Percentiles rank a stretch among this genome's conserved stretches.
Conservation (phyloP, 2,797 vertebrate genomes). For the Microhierax caerulescens region DNA sequence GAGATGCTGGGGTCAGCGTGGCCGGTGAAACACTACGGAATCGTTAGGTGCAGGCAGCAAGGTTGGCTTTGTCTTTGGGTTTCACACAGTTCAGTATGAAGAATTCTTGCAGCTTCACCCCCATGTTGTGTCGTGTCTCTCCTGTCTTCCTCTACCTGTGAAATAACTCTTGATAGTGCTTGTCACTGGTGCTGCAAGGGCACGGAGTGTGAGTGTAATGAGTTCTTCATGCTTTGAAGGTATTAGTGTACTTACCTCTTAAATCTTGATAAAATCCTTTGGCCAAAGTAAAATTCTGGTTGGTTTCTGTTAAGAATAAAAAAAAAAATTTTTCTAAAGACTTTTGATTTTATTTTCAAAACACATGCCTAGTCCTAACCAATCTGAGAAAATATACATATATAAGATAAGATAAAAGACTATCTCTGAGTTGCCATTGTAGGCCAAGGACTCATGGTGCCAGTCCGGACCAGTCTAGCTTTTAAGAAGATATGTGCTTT, state of each 20-base stretch:
- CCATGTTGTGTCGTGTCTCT: background rate
- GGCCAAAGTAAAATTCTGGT: slow-evolving; percentile 20
- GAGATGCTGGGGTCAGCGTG: background rate
- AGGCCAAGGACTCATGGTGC: slow-evolving; percentile 59
- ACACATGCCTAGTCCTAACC: slow-evolving; percentile 31
- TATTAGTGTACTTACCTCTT: slow-evolving; percentile 40
- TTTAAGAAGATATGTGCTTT: slow-evolving; percentile 49
- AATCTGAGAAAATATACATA: slow-evolving; percentile 42
- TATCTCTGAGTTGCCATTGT: slow-evolving; percentile 48
- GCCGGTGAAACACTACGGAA: background rate
- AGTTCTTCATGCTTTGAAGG: slow-evolving; percentile 32
- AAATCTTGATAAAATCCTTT: slow-evolving; percentile 59
- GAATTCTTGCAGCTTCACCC: slow-evolving; percentile 12
- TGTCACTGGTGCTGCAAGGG: background rate
- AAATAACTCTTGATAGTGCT: slow-evolving; percentile 4
- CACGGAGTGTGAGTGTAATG: background rate
- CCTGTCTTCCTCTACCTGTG: background rate
- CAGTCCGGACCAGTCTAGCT: slow-evolving; percentile 46
- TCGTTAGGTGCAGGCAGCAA: background rate
- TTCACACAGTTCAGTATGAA: background rate
- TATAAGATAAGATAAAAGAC: slow-evolving; percentile 23
- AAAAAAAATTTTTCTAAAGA: slow-evolving; percentile 43
- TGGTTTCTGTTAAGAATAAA: slow-evolving; percentile 39
- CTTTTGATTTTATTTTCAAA: slow-evolving; percentile 55
- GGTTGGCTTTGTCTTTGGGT: background rate